Percentiles rank a stretch among this genome's conserved stretches.
phyloP scores from a whole-genome alignment of 2,888 invertebrate genomes.

The Vesta saturnalis region DNA sequence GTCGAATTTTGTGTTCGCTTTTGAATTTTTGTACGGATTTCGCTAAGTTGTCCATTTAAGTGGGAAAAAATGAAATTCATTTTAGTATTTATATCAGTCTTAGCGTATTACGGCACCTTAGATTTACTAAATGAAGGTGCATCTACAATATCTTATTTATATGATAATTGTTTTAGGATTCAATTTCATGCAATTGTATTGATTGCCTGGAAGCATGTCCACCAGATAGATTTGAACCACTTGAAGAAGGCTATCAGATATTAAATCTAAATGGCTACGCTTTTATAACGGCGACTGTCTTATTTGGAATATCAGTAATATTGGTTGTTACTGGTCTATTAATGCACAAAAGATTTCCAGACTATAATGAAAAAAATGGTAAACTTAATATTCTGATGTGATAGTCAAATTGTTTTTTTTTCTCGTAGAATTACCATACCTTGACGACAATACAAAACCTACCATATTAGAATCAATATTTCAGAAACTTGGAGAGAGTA shows the following conservation, averaged over 20 bases:
- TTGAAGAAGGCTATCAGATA: constrained; percentile 66
- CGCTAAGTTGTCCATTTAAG: no score
- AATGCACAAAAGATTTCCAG: constrained; percentile 14
- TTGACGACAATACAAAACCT: neutral
- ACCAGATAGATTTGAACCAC: constrained; percentile 59
- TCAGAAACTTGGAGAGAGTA: constrained; percentile 62
- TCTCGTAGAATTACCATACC: no score
- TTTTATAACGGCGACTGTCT: constrained; percentile 69
- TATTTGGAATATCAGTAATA: constrained; percentile 62
- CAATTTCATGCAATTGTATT: constrained; percentile 78
- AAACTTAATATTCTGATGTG: no score
- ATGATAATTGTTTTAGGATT: constrained; percentile 59
- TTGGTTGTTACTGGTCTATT: constrained; percentile 40
- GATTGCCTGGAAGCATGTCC: constrained; percentile 77
- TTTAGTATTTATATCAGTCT: neutral
- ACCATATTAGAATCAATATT: constrained; percentile 59
- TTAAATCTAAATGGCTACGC: constrained; percentile 71
- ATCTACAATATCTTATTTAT: no score
- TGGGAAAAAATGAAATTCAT: no score
- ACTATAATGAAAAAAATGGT: no score
- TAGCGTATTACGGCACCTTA: no score
- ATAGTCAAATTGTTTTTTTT: no score
- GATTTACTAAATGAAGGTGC: neutral
- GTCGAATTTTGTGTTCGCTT: no score
- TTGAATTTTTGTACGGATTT: no score